These are phyloP conservation scores for Muscicapa adusta DNA, from an alignment of 2,113 vertebrate species.

Conservation along the genomic window DNA sequence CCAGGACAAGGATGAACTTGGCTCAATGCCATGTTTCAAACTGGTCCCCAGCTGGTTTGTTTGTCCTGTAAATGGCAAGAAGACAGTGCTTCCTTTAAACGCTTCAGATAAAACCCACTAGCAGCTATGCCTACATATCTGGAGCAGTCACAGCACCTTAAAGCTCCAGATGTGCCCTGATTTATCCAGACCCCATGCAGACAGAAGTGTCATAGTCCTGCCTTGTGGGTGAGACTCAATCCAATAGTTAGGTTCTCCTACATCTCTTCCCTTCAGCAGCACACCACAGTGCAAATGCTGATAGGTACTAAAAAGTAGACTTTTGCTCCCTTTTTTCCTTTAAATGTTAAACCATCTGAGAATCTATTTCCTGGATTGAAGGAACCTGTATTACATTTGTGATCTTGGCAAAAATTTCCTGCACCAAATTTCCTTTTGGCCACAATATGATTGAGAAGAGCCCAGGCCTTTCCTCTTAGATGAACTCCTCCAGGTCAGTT, in stretches of 20 bases:
- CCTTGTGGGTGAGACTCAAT: not conserved
- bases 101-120: not conserved
- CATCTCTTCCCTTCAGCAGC: not conserved
- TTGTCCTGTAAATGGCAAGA: not conserved
- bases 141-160: not conserved
- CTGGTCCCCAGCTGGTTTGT: not conserved
- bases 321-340: not conserved
- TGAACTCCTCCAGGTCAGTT: not conserved
- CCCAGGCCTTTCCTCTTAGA: not conserved
- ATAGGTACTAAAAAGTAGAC: not conserved
- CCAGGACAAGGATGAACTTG: not conserved
- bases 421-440: not conserved
- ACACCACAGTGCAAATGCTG: not conserved
- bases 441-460: not conserved
- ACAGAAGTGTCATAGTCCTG: not conserved
- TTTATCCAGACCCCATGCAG: not conserved
- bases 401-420: not conserved
- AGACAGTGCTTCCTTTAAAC: not conserved
- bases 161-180: not conserved
- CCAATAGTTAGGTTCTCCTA: not conserved
- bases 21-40: not conserved
- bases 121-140: not conserved
- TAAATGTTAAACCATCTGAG: not conserved
- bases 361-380: not conserved
- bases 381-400: not conserved